phyloP scores from a whole-genome alignment of 2,888 invertebrate species.

The Lepidocyrtoides sp. region DNA sequence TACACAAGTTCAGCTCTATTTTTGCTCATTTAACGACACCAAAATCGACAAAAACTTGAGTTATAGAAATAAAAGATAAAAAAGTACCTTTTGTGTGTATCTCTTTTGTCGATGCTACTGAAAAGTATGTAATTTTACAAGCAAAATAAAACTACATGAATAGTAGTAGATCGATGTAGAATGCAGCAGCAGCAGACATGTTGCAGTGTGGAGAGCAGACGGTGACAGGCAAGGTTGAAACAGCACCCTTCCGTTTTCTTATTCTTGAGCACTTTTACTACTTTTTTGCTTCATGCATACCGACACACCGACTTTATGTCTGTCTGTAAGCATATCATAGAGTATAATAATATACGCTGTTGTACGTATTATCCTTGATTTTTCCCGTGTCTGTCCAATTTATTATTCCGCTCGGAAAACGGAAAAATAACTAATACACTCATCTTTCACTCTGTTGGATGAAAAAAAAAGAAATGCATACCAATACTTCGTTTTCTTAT shows the following conservation, averaged over 20 bases:
- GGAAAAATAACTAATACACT: slow-evolving; percentile 1
- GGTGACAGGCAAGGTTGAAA: slow-evolving; percentile 55
- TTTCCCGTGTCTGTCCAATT: slow-evolving; percentile 44
- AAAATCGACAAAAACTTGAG: too few relatives aligned
- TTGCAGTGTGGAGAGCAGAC: slow-evolving; percentile 20
- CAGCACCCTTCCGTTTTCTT: slow-evolving; percentile 22
- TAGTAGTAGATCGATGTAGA: slow-evolving; percentile 5
- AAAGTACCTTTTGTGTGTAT: too few relatives aligned
- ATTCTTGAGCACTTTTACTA: slow-evolving; percentile 3
- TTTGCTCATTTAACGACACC: too few relatives aligned
- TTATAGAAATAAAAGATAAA: too few relatives aligned
- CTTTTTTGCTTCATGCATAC: neutral
- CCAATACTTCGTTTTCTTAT: neutral
- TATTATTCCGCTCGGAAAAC: slow-evolving; percentile 38
- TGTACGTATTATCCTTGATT: slow-evolving; percentile 20
- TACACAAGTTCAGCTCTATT: too few relatives aligned
- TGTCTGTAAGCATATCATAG: too few relatives aligned
- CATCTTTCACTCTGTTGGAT: neutral
- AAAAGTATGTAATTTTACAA: too few relatives aligned
- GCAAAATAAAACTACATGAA: too few relatives aligned
- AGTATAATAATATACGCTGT: too few relatives aligned
- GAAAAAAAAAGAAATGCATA: neutral
- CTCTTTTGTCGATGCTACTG: too few relatives aligned
- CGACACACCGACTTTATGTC: neutral
- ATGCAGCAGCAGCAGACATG: slow-evolving; percentile 32